Base-by-base conservation (phyloP, 2,113 vertebrate genomes). In the Ursus arctos region DNA sequence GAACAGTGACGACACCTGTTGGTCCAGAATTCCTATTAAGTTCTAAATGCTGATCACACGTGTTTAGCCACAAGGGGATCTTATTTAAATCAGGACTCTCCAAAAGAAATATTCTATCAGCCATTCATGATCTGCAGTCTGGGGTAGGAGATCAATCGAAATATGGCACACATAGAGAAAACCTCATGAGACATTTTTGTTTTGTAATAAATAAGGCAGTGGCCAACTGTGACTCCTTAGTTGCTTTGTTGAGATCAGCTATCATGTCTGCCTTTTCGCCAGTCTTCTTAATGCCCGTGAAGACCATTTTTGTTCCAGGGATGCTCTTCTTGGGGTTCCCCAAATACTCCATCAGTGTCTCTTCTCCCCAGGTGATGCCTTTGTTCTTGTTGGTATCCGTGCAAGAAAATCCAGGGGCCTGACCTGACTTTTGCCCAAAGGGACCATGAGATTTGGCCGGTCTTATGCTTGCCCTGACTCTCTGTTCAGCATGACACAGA, bases 41-140 rank as follows among this genome's bases (percentile, higher is more conserved):
- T 74, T 74, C 72, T 8, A 12, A 74, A 15, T 0, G 22, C 12
- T 0, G 9, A 6, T 24, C 22, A 3, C 40, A 7, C 7, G 40
- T 36, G 26, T 43, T 43, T 26, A 47, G 72, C 40, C 72, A 47
- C 22, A 26, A 74, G 72, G 22, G 22, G 1, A 47, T 47, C 72
- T 47, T 43, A 47, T 28, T 43, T 47, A 47, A 47, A 74, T 47
- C 72, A 74, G 13, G 22, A 4, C 71, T 8, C 40, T 74, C 72
- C 40, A 47, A 14, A 7, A 74, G 72, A 7, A 47, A 15, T 47
- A 43, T 47, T 47, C 72, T 47, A 26, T 47, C 40, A 15, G 13
- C 72, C 40, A 8, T 7, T 40, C 40, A 7, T 22, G 40, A 43
- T 74, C 22, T 47, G 72, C 47, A 47, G 16, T 74, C 72, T 28